Conservation (phyloP, 2,113 vertebrate species). For the Lampris megalopsis region DNA sequence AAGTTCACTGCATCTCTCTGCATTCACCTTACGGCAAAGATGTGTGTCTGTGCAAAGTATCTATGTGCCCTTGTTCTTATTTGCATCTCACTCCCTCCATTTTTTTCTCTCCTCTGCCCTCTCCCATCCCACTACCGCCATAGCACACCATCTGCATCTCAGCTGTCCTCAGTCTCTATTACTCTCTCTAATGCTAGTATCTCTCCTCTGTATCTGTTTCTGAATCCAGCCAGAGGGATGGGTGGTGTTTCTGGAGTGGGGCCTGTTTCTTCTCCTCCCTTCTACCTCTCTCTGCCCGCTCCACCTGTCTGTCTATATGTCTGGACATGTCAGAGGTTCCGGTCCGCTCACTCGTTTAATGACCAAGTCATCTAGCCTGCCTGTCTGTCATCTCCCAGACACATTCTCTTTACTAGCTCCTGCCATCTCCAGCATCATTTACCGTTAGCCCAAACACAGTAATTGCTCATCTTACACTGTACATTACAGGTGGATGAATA, state of each 20-base stretch:
- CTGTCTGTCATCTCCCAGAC: constrained; percentile 14
- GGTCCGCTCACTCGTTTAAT: constrained; percentile 15
- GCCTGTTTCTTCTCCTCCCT: constrained; percentile 32
- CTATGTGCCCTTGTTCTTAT: constrained; percentile 32
- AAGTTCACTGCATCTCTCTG: constrained; percentile 3
- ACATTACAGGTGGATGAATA: not conserved
- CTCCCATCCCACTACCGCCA: constrained; percentile 14
- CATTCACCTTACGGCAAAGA: not conserved
- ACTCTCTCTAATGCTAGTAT: constrained; percentile 8
- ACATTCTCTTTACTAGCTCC: not conserved
- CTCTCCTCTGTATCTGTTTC: constrained; percentile 1
- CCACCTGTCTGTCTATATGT: constrained; percentile 15
- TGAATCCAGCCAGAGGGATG: no score
- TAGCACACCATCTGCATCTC: constrained; percentile 47
- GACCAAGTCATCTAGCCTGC: constrained; percentile 2
- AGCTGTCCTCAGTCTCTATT: constrained; percentile 34
- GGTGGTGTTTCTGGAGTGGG: constrained; percentile 6
- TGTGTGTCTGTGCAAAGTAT: constrained; percentile 19
- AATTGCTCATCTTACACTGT: not conserved
- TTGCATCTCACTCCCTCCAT: constrained; percentile 3
- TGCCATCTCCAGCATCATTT: constrained; percentile 3
- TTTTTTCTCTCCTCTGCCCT: not conserved
- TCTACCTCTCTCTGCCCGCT: constrained; percentile 17
- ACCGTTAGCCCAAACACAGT: not conserved
- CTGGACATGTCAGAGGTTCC: not conserved